A percentile compares a stretch with the other conserved stretches of the same genome.
Evolutionary conservation across 1,140 invertebrate genomes (phyloP).

Genomic region (Daktulosphaira vitifoliae): DNA sequence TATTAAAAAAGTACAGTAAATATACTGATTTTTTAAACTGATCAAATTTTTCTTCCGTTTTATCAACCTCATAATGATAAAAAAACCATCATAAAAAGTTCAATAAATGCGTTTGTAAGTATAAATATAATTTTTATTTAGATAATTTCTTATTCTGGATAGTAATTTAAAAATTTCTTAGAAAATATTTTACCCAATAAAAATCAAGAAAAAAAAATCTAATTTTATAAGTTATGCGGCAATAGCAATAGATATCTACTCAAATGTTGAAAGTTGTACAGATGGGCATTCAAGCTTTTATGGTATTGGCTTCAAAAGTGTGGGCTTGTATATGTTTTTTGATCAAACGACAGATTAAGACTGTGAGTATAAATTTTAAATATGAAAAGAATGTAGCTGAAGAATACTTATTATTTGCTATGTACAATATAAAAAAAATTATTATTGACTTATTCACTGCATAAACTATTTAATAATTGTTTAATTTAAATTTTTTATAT

Average conservation of each 20-base stretch:
- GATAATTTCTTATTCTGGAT: no score
- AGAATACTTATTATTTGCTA: background rate
- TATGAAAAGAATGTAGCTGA: background rate
- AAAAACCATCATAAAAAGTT: no score
- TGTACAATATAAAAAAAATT: background rate
- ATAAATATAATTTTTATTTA: no score
- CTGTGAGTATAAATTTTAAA: conserved; percentile 60
- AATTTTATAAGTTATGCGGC: background rate
- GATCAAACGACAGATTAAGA: conserved; percentile 88
- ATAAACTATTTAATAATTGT: conserved; percentile 10
- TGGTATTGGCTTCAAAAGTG: conserved; percentile 88
- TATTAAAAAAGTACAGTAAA: no score
- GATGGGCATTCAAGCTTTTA: conserved; percentile 92
- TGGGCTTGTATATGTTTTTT: conserved; percentile 97
- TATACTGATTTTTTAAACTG: no score
- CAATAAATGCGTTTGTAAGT: no score
- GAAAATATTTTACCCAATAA: no score
- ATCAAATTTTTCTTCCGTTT: no score
- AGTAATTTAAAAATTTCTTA: no score
- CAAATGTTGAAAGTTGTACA: conserved; percentile 91
- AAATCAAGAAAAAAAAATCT: no score
- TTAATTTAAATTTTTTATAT: conserved; percentile 19
- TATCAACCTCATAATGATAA: no score
- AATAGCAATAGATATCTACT: conserved; percentile 4
- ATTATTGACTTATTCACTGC: background rate